phyloP scores from a whole-genome alignment of 2,113 vertebrate genomes.

The Microcebus murinus region DNA sequence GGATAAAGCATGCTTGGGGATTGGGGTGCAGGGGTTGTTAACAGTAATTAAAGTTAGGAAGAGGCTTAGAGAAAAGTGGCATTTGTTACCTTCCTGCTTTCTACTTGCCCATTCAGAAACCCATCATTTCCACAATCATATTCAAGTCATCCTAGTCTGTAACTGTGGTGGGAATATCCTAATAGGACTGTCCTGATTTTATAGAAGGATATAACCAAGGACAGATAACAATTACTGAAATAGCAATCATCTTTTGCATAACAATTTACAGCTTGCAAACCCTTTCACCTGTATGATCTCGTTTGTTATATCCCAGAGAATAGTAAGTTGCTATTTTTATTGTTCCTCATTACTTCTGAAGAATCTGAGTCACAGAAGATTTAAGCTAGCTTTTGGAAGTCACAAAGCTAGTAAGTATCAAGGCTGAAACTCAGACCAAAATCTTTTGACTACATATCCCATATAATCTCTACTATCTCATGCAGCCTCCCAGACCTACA shows the following conservation, averaged over 20 bases:
- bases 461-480: background rate
- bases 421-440: background rate
- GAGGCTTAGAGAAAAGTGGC: background rate
- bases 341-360: background rate
- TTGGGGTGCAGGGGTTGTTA: background rate
- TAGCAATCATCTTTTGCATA: slow-evolving; percentile 10
- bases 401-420: background rate
- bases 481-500: background rate
- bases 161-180: background rate
- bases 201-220: background rate
- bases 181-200: slow-evolving; percentile 14
- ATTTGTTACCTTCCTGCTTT: background rate
- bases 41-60: slow-evolving; percentile 10
- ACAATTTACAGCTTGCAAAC: background rate
- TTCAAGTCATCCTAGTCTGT: background rate
- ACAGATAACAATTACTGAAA: background rate
- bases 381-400: slow-evolving; percentile 17
- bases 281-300: background rate
- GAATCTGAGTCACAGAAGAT: background rate
- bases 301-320: background rate
- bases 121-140: background rate
- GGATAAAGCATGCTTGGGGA: background rate
- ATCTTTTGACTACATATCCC: background rate
- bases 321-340: background rate
- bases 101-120: background rate